These are phyloP conservation scores for Lucilia cuprina DNA, from an alignment of 1,140 invertebrate species.

Conservation along the genomic window DNA sequence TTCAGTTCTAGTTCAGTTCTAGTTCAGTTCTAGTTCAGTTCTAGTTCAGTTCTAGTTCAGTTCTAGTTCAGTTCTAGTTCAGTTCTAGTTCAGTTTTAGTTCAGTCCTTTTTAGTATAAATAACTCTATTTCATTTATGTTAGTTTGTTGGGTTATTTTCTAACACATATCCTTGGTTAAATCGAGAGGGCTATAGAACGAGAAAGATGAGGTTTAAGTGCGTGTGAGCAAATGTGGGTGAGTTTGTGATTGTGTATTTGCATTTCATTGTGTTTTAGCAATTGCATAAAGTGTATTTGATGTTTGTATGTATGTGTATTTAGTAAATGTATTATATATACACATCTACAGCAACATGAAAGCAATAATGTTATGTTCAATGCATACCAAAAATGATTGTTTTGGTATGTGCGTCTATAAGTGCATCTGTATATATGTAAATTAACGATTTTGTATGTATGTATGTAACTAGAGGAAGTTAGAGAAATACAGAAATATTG, in stretches of 20 bases:
- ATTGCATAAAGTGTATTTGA: not conserved
- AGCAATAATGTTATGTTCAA: slow-evolving; percentile 26
- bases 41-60: too few species aligned
- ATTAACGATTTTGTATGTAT: not conserved
- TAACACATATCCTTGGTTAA: not conserved
- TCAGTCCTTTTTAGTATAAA: too few species aligned
- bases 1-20: too few species aligned
- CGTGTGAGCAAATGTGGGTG: not conserved
- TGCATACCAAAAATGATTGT: slow-evolving; percentile 24
- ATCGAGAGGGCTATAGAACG: not conserved
- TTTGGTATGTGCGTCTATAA: slow-evolving; percentile 16
- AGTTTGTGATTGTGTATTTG: not conserved
- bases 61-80: too few species aligned
- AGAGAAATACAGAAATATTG: slow-evolving; percentile 3
- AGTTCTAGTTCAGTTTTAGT: too few species aligned
- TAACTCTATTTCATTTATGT: not conserved
- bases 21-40: too few species aligned
- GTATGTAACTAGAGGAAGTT: not conserved
- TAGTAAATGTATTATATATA: not conserved
- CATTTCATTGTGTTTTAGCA: not conserved
- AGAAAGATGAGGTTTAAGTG: not conserved
- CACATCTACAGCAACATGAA: not conserved
- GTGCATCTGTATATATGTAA: not conserved
- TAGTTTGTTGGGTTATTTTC: not conserved
- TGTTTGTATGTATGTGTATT: too few species aligned